phyloP scores from a whole-genome alignment of 2,888 invertebrate species.

The Papilio gigon region DNA sequence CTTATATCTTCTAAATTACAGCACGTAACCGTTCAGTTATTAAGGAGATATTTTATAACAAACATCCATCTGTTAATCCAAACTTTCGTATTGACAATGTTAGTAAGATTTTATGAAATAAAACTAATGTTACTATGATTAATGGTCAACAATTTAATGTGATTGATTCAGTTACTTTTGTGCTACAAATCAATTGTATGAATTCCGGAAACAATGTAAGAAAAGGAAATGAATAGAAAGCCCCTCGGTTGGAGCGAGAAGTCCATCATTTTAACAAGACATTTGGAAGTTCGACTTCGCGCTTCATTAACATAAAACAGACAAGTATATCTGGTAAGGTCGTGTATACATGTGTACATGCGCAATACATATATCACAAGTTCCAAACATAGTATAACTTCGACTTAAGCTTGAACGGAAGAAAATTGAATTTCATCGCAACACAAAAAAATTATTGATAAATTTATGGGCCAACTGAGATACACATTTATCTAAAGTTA shows the following conservation, averaged over 20 bases:
- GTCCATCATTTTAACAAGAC: constrained; percentile 35
- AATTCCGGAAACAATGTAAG: constrained; percentile 28
- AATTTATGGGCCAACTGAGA: too few species aligned
- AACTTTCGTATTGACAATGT: too few species aligned
- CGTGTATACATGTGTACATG: not conserved
- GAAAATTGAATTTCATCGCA: not conserved
- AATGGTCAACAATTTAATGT: not conserved
- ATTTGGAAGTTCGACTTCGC: constrained; percentile 29
- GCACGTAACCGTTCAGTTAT: too few species aligned
- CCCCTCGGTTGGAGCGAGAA: constrained; percentile 15
- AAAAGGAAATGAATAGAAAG: constrained; percentile 32
- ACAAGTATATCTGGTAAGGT: constrained; percentile 27
- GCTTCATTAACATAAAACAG: constrained; percentile 39
- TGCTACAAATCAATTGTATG: constrained; percentile 12
- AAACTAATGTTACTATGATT: not conserved
- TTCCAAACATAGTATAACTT: not conserved
- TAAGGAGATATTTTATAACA: too few species aligned
- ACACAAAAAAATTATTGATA: too few species aligned
- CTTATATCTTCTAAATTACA: too few species aligned
- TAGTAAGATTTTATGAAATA: not conserved
- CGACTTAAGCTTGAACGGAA: not conserved
- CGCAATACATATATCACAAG: not conserved
- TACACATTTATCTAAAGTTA: too few species aligned
- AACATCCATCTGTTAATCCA: too few species aligned
- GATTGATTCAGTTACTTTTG: constrained; percentile 10